These are phyloP conservation scores for Pipra filicauda DNA, from an alignment of 2,113 vertebrate species.

Conservation along the genomic window DNA sequence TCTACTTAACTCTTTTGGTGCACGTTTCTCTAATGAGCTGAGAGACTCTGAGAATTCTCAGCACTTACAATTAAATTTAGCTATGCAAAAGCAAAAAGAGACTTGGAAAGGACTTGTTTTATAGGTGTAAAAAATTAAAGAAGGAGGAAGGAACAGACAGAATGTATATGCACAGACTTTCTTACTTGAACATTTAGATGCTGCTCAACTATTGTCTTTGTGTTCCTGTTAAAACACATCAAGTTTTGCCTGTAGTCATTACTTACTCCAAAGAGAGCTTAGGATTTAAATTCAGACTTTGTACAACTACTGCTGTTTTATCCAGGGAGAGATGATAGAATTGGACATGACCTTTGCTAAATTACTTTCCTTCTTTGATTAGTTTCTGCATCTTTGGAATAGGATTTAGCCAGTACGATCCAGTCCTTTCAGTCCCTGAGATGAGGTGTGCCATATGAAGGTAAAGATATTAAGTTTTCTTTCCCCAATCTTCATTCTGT, in stretches of 20 bases:
- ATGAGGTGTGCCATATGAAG: not conserved
- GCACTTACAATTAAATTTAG: conserved; percentile 20
- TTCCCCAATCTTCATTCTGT: not conserved
- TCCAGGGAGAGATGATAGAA: not conserved
- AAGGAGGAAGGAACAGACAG: not conserved
- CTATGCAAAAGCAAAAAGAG: not conserved
- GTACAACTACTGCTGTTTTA: not conserved
- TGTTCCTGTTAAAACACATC: not conserved
- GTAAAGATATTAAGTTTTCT: not conserved
- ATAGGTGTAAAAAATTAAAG: not conserved
- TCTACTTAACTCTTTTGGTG: conserved; percentile 14
- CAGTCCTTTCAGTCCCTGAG: not conserved
- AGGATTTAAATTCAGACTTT: not conserved
- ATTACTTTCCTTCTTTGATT: not conserved
- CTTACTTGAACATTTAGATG: not conserved
- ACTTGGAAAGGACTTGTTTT: not conserved
- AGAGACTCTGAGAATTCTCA: not conserved
- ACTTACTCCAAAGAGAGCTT: not conserved
- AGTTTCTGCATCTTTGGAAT: not conserved
- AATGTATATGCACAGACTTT: not conserved
- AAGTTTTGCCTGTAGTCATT: not conserved
- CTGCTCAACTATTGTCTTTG: not conserved
- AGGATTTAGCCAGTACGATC: not conserved
- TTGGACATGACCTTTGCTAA: not conserved
- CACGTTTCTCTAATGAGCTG: conserved; percentile 14